Evolutionary conservation across 2,797 vertebrate genomes (phyloP).

Genomic region (Picus viridis): DNA sequence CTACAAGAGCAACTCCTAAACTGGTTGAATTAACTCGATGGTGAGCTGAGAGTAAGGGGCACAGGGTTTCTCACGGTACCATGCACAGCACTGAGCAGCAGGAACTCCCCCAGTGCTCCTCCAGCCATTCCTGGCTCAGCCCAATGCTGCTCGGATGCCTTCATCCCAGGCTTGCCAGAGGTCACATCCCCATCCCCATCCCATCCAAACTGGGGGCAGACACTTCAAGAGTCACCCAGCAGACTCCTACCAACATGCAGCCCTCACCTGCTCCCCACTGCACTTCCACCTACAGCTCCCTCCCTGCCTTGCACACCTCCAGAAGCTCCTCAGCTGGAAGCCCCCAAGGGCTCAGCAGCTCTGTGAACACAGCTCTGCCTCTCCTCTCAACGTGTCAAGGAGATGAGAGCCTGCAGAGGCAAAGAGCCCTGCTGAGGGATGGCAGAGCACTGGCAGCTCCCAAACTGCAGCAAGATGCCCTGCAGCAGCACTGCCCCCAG

Average conservation of each 20-base stretch:
- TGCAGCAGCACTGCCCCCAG: not conserved
- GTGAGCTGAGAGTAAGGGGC: not conserved
- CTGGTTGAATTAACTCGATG: not conserved
- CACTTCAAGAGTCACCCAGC: not conserved
- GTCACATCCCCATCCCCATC: not conserved
- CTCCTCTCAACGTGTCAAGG: not conserved
- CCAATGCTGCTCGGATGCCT: not conserved
- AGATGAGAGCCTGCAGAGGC: not conserved
- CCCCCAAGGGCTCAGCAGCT: not conserved
- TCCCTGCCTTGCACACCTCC: not conserved
- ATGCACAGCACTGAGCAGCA: accelerated
- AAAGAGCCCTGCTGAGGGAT: not conserved
- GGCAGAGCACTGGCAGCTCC: not conserved
- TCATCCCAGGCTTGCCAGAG: too few species aligned
- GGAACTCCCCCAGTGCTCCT: not conserved
- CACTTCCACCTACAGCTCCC: not conserved
- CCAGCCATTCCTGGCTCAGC: not conserved
- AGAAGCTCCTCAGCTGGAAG: not conserved
- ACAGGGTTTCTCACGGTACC: not conserved
- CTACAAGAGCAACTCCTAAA: not conserved
- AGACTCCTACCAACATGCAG: not conserved
- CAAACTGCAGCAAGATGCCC: not conserved
- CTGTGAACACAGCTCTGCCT: not conserved
- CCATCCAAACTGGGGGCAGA: not conserved
- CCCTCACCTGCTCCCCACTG: not conserved